Evolutionary conservation across 2,113 vertebrate genomes (phyloP).

Genomic region (Polypterus bichir): DNA sequence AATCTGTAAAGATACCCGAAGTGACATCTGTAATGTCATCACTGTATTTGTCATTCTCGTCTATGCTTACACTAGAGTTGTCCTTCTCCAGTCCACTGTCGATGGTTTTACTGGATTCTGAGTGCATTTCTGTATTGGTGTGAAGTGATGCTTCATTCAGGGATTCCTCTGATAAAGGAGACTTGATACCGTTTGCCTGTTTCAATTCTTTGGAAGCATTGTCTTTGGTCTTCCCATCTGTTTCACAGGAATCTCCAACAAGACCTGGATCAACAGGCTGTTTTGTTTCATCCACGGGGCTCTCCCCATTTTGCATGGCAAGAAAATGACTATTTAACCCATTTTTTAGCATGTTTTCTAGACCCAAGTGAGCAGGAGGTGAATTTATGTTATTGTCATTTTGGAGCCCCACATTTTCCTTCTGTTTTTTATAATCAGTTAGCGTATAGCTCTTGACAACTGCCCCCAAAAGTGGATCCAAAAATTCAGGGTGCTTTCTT

Average conservation of each 20-base stretch:
- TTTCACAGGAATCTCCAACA: not conserved
- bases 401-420: slow-evolving; percentile 24
- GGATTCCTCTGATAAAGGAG: slow-evolving; percentile 16
- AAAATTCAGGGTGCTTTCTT: slow-evolving; percentile 46
- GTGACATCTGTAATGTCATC: slow-evolving; percentile 65
- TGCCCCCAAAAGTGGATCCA: slow-evolving; percentile 52
- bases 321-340: slow-evolving; percentile 14
- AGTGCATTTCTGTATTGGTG: slow-evolving; percentile 32
- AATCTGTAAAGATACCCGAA: slow-evolving; percentile 58
- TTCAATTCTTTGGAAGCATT: fast-evolving
- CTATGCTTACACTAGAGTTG: slow-evolving; percentile 44
- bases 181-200: slow-evolving; percentile 3
- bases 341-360: not conserved
- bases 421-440: slow-evolving; percentile 34
- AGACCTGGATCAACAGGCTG: slow-evolving; percentile 24
- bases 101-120: slow-evolving; percentile 26
- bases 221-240: slow-evolving; percentile 18
- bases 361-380: slow-evolving; percentile 35
- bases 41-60: slow-evolving; percentile 51
- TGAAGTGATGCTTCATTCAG: slow-evolving; percentile 25
- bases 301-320: slow-evolving; percentile 17
- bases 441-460: slow-evolving; percentile 41
- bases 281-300: slow-evolving; percentile 20
- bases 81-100: slow-evolving; percentile 42
- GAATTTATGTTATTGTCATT: slow-evolving; percentile 40